Evolutionary conservation across 2,888 invertebrate species (phyloP).

Genomic region (Microctonus aethiopoides): DNA sequence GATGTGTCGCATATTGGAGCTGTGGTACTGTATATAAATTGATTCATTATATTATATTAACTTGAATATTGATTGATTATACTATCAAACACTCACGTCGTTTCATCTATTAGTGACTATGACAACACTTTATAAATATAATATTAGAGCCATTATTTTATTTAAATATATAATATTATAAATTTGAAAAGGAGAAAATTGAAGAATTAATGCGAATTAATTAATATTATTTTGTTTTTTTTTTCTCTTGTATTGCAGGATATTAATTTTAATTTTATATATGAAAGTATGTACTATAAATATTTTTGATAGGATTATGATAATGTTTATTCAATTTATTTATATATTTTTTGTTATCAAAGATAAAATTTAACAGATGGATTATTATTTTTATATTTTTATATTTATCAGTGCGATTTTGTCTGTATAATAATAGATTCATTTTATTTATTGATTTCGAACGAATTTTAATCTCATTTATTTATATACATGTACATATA

Average conservation of each 20-base stretch:
- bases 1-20: conserved; percentile 21
- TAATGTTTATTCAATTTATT: no score
- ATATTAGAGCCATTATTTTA: conserved; percentile 3
- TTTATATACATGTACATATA: no score
- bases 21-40: conserved; percentile 46
- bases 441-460: no score
- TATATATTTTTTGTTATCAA: not conserved
- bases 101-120: conserved; percentile 43
- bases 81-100: conserved; percentile 51
- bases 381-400: no score
- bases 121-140: not conserved
- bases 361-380: no score
- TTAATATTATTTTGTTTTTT: not conserved
- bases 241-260: no score
- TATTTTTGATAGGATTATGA: no score
- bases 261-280: no score
- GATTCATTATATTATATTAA: conserved; percentile 50
- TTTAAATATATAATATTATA: not conserved
- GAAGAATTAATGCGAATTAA: not conserved
- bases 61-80: conserved; percentile 51
- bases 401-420: no score
- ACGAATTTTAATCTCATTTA: no score
- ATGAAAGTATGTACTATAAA: no score
- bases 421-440: no score
- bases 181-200: not conserved